These are phyloP conservation scores for Drosophila pectinifera DNA, from an alignment of 1,140 invertebrate species.

Conservation along the genomic window DNA sequence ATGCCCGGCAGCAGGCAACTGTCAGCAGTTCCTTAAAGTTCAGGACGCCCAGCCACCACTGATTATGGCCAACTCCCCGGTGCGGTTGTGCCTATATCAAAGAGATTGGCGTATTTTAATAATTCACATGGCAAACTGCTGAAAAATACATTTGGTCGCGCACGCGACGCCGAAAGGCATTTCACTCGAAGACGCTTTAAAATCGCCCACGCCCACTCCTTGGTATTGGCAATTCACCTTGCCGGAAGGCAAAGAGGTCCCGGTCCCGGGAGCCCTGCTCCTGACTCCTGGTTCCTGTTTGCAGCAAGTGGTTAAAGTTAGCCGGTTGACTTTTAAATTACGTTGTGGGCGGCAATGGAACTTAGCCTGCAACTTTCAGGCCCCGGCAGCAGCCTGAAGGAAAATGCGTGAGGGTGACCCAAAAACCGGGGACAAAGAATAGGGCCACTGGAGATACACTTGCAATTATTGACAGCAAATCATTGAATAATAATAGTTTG, in stretches of 20 bases:
- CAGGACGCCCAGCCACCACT: constrained; percentile 19
- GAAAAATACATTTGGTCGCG: constrained; percentile 43
- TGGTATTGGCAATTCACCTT: constrained; percentile 37
- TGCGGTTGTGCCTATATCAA: constrained; percentile 43
- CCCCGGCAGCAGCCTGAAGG: background rate
- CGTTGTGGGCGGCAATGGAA: constrained; percentile 30
- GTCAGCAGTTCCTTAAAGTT: constrained; percentile 55
- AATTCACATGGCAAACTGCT: constrained; percentile 51
- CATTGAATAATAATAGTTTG: too few relatives aligned
- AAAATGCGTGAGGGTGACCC: constrained; percentile 11
- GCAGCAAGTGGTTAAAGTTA: constrained; percentile 68
- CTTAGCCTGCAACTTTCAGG: constrained; percentile 34
- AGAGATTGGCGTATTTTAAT: constrained; percentile 67
- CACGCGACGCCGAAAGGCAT: constrained; percentile 32
- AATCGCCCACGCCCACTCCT: constrained; percentile 18
- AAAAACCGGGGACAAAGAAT: background rate
- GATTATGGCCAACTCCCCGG: constrained; percentile 39
- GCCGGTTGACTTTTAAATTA: constrained; percentile 64
- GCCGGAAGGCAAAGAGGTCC: constrained; percentile 21
- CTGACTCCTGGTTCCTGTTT: constrained; percentile 29
- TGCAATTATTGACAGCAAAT: constrained; percentile 6
- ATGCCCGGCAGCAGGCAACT: constrained; percentile 22
- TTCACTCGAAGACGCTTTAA: constrained; percentile 28
- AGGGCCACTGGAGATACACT: constrained; percentile 8
- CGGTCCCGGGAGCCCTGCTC: background rate